phyloP scores from a whole-genome alignment of 2,888 invertebrate species.

The Pandemis corylana region DNA sequence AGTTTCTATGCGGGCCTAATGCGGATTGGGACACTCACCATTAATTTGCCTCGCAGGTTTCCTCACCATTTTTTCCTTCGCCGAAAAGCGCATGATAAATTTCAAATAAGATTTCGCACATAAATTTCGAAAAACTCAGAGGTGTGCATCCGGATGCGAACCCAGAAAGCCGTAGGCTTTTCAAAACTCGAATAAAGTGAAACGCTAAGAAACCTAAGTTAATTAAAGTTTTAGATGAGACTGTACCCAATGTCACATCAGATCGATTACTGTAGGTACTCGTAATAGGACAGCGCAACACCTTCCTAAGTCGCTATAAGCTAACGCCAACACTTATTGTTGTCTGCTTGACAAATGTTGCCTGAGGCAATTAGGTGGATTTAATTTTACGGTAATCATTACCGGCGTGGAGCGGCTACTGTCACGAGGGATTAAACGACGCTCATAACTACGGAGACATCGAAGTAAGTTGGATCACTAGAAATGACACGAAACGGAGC shows the following conservation, averaged over 20 bases:
- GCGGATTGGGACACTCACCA: too few species aligned
- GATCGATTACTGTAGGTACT: background rate
- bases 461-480: background rate
- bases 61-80: too few species aligned
- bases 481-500: background rate
- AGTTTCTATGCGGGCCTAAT: too few species aligned
- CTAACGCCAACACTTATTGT: slow-evolving; percentile 14
- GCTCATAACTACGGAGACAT: slow-evolving; percentile 19
- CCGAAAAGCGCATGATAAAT: too few species aligned
- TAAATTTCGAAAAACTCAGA: too few species aligned
- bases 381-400: slow-evolving; percentile 23
- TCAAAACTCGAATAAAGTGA: too few species aligned
- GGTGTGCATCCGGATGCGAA: too few species aligned
- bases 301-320: background rate
- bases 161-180: too few species aligned
- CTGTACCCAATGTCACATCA: background rate
- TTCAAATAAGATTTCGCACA: too few species aligned
- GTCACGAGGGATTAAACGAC: slow-evolving; percentile 13
- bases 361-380: slow-evolving; percentile 18
- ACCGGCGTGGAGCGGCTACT: slow-evolving; percentile 12
- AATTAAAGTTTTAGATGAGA: too few species aligned
- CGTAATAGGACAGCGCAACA: background rate
- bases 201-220: too few species aligned
- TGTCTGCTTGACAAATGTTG: slow-evolving; percentile 21
- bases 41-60: too few species aligned